Evolutionary conservation across 2,113 vertebrate genomes (phyloP), one percentile per base, ranked within the genome.

Genomic region (Peromyscus maniculatus): DNA sequence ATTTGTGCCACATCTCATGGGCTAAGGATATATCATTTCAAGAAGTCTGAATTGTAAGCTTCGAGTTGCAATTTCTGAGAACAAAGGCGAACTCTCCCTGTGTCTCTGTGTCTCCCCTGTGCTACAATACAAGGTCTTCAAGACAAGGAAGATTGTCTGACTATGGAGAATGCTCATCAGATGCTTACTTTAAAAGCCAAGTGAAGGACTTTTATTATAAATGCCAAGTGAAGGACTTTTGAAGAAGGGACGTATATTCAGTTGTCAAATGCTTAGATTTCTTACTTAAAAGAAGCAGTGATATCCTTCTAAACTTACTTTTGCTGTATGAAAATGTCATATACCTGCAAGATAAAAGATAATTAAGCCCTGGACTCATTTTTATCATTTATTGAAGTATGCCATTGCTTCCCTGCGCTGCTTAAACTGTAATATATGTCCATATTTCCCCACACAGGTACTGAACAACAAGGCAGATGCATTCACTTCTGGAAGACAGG

Each of bases 301-400:
- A 93, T 89, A 89, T 26, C 52, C 22, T 52, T 87, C 31, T 87
- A 84, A 95, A 88, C 17, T 33, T 80, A 17, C 21, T 31, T 71
- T 72, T 66, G 1, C 36, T 95, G 0, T 57, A 78, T 52, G 11
- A 46, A 92, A 82, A 88, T 84, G 39, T n/a, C 26, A 80, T 11
- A 57, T 86, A 91, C 59, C 28, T 55, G 78, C 67, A 86, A n/a
- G 87, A 89, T 89, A 66, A 96, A 62, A 74, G 1, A 95, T 57
- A 82, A 62, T 87, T 90, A 94, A 96, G 39, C 22, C 28, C 62
- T 1, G 80, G 31, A 59, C 1, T 74, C 74, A 88, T 59, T 95
- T 92, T 79, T 77, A 79, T 94, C 69, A 67, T 16, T 74, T 94
- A 28, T 49, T 95, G 46, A 93, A 89, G 79, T 69, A 17, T 72